phyloP scores from a whole-genome alignment of 2,113 vertebrate species.

The Rhinichthys klamathensis region DNA sequence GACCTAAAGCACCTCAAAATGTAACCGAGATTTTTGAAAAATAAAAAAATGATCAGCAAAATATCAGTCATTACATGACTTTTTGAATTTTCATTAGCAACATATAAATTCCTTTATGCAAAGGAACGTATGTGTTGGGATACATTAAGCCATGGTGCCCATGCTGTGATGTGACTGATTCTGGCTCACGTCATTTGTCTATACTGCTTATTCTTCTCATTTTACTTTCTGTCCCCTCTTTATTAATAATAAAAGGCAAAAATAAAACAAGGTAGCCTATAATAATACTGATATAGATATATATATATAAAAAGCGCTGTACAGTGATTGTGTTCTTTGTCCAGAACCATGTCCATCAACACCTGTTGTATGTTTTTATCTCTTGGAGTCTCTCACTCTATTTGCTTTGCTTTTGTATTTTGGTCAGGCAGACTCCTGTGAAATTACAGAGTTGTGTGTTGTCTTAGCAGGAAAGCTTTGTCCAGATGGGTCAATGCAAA shows the following conservation, averaged over 20 bases:
- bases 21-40: neutral
- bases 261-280: neutral
- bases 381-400: conserved; percentile 53
- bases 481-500: conserved; percentile 71
- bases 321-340: neutral
- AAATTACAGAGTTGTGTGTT: conserved; percentile 78
- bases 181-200: neutral
- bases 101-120: neutral
- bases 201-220: neutral
- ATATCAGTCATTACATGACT: neutral
- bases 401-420: conserved; percentile 66
- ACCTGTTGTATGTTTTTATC: conserved; percentile 53
- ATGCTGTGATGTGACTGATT: neutral
- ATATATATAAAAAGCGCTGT: neutral
- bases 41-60: neutral
- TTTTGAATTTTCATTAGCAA: neutral
- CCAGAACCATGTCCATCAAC: conserved; percentile 16
- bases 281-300: neutral
- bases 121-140: neutral
- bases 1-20: neutral
- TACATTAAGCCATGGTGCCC: neutral
- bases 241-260: neutral
- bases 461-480: conserved; percentile 73
- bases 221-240: neutral
- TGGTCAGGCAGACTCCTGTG: conserved; percentile 65